These are phyloP conservation scores for Bufo bufo DNA, from an alignment of 2,113 vertebrate genomes.

Conservation along the genomic window DNA sequence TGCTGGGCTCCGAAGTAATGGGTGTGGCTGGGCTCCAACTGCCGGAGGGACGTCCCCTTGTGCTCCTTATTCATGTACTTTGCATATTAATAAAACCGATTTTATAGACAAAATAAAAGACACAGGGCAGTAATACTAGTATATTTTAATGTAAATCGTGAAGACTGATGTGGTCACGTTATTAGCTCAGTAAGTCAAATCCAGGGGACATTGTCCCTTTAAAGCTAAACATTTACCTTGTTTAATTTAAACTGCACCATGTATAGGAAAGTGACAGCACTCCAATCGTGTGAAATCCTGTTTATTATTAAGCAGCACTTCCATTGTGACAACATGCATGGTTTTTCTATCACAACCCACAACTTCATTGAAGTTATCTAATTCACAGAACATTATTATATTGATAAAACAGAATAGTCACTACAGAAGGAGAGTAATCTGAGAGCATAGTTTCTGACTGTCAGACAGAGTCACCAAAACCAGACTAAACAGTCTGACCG, in stretches of 20 bases:
- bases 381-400: slow-evolving; percentile 62
- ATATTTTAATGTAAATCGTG: too few relatives aligned
- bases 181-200: too few relatives aligned
- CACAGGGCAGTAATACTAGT: too few relatives aligned
- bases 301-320: slow-evolving; percentile 17
- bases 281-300: background rate
- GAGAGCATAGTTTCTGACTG: slow-evolving; percentile 71
- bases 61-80: too few relatives aligned
- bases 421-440: slow-evolving; percentile 71
- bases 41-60: too few relatives aligned
- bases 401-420: slow-evolving; percentile 60
- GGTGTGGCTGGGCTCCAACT: too few relatives aligned
- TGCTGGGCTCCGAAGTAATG: too few relatives aligned
- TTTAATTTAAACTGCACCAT: slow-evolving; percentile 16
- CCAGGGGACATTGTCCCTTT: too few relatives aligned
- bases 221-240: slow-evolving; percentile 21
- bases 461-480: slow-evolving; percentile 82
- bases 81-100: too few relatives aligned
- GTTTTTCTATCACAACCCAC: background rate
- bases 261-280: slow-evolving; percentile 1
- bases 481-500: slow-evolving; percentile 86
- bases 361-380: background rate
- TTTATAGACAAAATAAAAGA: too few relatives aligned
- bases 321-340: slow-evolving; percentile 15
- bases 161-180: too few relatives aligned